phyloP scores from a whole-genome alignment of 37 sponge, comb jelly and placozoan genomes.

The Dysidea cf. avara region DNA sequence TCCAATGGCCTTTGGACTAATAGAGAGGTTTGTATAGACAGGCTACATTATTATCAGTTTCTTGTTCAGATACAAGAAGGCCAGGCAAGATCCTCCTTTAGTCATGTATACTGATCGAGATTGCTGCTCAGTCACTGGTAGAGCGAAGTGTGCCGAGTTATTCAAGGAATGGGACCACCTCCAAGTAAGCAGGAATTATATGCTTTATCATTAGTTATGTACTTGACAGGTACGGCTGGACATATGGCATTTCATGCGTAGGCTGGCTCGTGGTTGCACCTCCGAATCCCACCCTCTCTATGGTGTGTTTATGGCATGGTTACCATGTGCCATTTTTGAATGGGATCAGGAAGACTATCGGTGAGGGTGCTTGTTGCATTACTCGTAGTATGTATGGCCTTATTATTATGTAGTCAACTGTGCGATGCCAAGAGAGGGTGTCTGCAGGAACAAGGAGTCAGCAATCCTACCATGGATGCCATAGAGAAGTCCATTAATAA shows the following conservation, averaged over 20 bases:
- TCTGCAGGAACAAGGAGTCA: conserved; percentile 24
- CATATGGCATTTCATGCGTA: conserved; percentile 54
- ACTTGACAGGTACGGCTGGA: conserved; percentile 26
- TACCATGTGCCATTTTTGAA: conserved; percentile 42
- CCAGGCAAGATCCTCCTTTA: background rate
- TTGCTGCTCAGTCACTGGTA: conserved; percentile 21
- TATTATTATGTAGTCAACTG: background rate
- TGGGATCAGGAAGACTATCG: conserved; percentile 32
- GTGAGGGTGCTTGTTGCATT: no score
- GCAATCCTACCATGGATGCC: conserved; percentile 20
- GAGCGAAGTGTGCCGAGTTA: no score
- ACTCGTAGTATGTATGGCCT: no score
- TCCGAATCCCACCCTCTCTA: conserved; percentile 49
- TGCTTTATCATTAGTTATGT: no score
- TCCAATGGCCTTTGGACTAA: conserved; percentile 25
- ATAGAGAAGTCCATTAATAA: conserved; percentile 23
- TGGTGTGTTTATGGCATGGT: conserved; percentile 30
- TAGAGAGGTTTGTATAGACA: no score
- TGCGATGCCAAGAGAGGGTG: conserved; percentile 6
- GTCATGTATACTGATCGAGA: conserved; percentile 49
- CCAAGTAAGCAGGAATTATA: background rate
- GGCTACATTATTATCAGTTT: no score
- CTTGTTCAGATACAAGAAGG: conserved; percentile 23
- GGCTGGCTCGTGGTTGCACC: conserved; percentile 32
- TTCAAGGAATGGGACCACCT: background rate